A percentile compares a stretch with the other conserved stretches of the same genome.
Evolutionary conservation across 2,888 invertebrate genomes (phyloP).

Genomic region (Polyommatus icarus): DNA sequence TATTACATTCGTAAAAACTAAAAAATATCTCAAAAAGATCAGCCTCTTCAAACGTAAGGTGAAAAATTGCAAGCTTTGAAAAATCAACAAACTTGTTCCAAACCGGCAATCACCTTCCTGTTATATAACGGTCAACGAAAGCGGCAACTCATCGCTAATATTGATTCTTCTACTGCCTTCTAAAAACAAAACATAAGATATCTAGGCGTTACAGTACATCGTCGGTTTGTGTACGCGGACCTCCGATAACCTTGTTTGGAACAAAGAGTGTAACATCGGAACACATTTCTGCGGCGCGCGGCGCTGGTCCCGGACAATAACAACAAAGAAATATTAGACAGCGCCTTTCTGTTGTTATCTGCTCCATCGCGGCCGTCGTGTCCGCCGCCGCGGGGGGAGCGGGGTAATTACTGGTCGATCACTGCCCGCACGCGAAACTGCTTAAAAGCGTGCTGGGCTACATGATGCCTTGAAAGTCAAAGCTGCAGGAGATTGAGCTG

Average conservation of each 20-base stretch:
- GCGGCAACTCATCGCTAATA: neutral
- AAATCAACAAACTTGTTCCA: neutral
- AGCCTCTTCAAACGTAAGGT: neutral
- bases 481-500: constrained; percentile 1
- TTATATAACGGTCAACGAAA: neutral
- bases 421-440: neutral
- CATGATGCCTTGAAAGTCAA: neutral
- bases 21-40: neutral
- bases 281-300: constrained; percentile 39
- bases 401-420: constrained; percentile 10
- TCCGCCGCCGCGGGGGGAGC: constrained; percentile 29
- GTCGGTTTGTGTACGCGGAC: constrained; percentile 23
- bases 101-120: neutral
- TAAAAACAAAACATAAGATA: neutral
- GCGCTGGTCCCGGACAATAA: constrained; percentile 41
- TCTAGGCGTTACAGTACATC: neutral
- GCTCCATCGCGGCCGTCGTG: constrained; percentile 37
- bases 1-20: neutral
- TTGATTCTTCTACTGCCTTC: neutral
- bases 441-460: neutral
- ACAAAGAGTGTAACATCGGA: constrained; percentile 41
- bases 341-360: constrained; percentile 47
- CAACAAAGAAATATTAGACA: constrained; percentile 44
- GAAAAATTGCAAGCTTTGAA: neutral
- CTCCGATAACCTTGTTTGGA: constrained; percentile 37